Percentiles rank a stretch among this genome's conserved stretches.
These are phyloP conservation scores for Symphodus melops DNA, from an alignment of 2,113 vertebrate genomes.

Conservation along the genomic window DNA sequence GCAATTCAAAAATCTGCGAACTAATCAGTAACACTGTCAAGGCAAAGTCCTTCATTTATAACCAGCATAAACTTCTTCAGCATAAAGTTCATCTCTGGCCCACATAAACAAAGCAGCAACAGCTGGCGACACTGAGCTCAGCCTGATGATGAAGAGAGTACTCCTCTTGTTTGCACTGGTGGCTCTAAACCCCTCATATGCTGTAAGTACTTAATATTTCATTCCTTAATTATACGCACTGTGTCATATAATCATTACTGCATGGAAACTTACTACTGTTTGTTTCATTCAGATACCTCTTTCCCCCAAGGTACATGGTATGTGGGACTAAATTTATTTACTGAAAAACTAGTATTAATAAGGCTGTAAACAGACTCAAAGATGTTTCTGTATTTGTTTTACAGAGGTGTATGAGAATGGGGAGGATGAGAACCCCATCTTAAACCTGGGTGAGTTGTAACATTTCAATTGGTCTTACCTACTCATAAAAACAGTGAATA, in stretches of 20 bases:
- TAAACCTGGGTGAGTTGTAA: constrained; percentile 73
- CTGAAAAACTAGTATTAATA: not conserved
- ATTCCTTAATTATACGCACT: not conserved
- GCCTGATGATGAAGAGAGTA: constrained; percentile 39
- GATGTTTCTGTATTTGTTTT: constrained; percentile 15
- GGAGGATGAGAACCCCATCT: constrained; percentile 75
- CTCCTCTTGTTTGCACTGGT: constrained; percentile 56
- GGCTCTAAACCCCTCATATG: constrained; percentile 37
- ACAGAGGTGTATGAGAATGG: constrained; percentile 76
- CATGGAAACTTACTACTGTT: not conserved
- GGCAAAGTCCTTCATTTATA: constrained; percentile 63
- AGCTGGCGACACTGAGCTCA: constrained; percentile 13
- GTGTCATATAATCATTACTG: not conserved
- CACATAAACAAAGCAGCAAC: constrained; percentile 25
- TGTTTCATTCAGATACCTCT: constrained; percentile 64
- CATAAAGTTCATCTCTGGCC: constrained; percentile 45
- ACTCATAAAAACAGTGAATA: not conserved
- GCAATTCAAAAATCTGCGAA: constrained; percentile 9
- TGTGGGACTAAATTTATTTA: not conserved
- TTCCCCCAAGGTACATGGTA: constrained; percentile 67
- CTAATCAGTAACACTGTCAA: constrained; percentile 33
- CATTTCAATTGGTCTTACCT: not conserved
- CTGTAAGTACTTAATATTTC: constrained; percentile 62
- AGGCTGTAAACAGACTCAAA: not conserved
- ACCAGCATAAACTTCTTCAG: constrained; percentile 41